These are phyloP conservation scores for Lophochroa leadbeateri DNA, from an alignment of 2,113 vertebrate species.

Conservation along the genomic window DNA sequence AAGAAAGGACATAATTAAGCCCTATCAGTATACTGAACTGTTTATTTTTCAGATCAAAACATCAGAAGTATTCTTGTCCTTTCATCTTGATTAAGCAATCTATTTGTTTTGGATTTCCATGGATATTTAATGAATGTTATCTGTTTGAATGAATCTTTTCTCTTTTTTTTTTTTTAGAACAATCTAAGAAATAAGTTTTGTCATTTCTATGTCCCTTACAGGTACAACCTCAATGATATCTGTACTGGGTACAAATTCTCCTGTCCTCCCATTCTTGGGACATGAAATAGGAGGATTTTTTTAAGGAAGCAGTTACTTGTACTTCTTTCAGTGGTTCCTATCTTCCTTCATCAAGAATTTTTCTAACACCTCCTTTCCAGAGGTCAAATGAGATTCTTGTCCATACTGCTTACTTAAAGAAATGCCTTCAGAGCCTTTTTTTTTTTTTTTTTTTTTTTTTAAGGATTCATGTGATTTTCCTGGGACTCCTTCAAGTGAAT, in stretches of 20 bases:
- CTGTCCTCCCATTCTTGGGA: background rate
- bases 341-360: background rate
- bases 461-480: background rate
- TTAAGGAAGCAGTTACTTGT: background rate
- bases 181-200: background rate
- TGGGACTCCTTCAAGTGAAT: background rate
- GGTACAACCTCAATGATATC: background rate
- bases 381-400: background rate
- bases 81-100: slow-evolving; percentile 73
- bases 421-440: background rate
- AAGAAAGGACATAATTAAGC: slow-evolving; percentile 71
- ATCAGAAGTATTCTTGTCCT: slow-evolving; percentile 64
- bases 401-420: background rate
- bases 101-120: slow-evolving; percentile 69
- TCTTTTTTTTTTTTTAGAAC: background rate
- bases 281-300: background rate
- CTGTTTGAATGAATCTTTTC: slow-evolving; percentile 13
- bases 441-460: background rate
- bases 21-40: slow-evolving; percentile 65
- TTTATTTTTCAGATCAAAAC: slow-evolving; percentile 78
- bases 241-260: background rate
- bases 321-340: background rate
- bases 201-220: background rate
- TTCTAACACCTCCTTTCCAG: background rate
- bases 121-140: slow-evolving; percentile 43